Evolutionary conservation across 2,797 vertebrate species (phyloP).

Genomic region (Sebastes minor): DNA sequence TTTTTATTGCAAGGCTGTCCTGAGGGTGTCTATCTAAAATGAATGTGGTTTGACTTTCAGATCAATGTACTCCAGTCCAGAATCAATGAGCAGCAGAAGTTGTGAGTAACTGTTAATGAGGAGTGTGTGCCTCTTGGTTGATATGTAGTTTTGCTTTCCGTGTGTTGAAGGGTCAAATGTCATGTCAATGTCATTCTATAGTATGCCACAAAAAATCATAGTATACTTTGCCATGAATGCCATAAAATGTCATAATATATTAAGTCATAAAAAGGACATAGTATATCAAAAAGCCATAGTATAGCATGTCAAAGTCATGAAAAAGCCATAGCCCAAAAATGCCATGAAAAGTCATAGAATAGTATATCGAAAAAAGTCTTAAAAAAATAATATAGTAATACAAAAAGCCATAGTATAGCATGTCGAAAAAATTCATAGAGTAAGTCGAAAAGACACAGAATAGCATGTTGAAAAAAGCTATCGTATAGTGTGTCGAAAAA

Average conservation of each 20-base stretch:
- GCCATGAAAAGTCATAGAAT: not conserved
- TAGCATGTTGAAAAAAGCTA: too few relatives aligned
- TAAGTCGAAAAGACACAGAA: too few relatives aligned
- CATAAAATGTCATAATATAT: too few relatives aligned
- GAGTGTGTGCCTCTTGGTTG: constrained; percentile 41
- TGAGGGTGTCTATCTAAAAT: constrained; percentile 58
- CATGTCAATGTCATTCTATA: not conserved
- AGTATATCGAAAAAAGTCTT: not conserved
- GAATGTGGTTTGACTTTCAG: constrained; percentile 74
- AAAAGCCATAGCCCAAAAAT: not conserved
- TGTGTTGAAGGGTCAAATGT: constrained; percentile 27
- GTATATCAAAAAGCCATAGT: not conserved
- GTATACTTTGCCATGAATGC: too few relatives aligned
- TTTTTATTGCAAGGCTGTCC: constrained; percentile 10
- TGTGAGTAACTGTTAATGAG: constrained; percentile 73
- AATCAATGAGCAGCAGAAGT: constrained; percentile 80
- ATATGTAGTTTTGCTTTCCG: constrained; percentile 56
- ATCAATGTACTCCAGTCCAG: constrained; percentile 72
- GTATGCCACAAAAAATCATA: not conserved
- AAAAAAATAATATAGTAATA: too few relatives aligned
- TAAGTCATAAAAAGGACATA: too few relatives aligned
- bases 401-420: not conserved
- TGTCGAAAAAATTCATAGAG: too few relatives aligned
- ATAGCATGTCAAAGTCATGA: not conserved
- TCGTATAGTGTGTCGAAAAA: too few relatives aligned